Percentiles rank a stretch among this genome's conserved stretches.
Evolutionary conservation across 2,113 vertebrate species (phyloP).

Genomic region (Cricetomys ansorgei): DNA sequence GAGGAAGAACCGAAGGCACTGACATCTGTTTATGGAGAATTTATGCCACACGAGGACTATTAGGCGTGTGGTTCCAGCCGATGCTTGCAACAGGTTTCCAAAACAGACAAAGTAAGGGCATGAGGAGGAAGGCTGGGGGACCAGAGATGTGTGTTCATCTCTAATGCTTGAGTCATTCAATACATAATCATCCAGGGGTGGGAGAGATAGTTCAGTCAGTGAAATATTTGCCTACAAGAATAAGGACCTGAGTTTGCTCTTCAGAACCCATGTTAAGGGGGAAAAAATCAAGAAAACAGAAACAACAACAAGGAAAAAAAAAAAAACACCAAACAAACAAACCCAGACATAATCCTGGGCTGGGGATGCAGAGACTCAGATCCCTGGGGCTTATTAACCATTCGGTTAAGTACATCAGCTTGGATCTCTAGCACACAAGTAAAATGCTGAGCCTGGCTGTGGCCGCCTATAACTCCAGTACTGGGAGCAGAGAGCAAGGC

Average conservation of each 20-base stretch:
- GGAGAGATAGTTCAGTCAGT: not conserved
- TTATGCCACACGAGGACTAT: not conserved
- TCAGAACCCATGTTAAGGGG: not conserved
- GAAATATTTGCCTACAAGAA: not conserved
- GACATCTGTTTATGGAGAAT: not conserved
- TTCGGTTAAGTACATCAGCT: no score
- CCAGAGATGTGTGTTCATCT: not conserved
- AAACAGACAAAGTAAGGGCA: rapidly evolving
- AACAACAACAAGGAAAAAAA: no score
- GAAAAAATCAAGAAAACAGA: no score
- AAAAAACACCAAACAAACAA: not conserved
- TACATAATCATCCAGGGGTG: not conserved
- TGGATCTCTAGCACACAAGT: not conserved
- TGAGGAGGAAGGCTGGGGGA: not conserved
- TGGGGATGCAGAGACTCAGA: not conserved
- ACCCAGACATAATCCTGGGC: not conserved
- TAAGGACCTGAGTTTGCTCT: not conserved
- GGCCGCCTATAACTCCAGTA: not conserved
- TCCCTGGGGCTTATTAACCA: not conserved
- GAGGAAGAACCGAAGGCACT: not conserved
- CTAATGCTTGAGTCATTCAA: not conserved
- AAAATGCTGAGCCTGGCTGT: not conserved
- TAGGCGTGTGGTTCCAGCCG: not conserved
- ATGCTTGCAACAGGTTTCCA: not conserved
- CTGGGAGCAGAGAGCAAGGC: not conserved